Evolutionary conservation across 2,888 invertebrate genomes (phyloP).

Genomic region (Archaeoteleia sp.): DNA sequence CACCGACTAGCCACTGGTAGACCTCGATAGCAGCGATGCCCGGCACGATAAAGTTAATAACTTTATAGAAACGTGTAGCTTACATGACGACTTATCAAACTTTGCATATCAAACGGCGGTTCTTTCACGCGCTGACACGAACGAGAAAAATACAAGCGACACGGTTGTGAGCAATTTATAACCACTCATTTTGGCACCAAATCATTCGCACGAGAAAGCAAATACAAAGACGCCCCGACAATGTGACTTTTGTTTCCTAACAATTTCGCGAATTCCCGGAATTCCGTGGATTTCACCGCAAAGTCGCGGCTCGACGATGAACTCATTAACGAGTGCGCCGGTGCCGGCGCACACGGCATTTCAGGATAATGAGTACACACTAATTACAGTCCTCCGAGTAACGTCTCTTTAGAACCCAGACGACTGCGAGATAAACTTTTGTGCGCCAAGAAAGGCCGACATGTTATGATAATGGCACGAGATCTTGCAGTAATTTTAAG

Average conservation of each 20-base stretch:
- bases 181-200: too few relatives aligned
- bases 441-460: slow-evolving; percentile 44
- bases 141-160: slow-evolving; percentile 66
- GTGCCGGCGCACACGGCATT: slow-evolving; percentile 28
- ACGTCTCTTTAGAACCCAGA: slow-evolving; percentile 39
- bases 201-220: too few relatives aligned
- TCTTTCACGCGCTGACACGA: slow-evolving; percentile 61
- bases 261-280: slow-evolving; percentile 12
- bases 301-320: slow-evolving; percentile 26
- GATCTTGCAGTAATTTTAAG: slow-evolving; percentile 48
- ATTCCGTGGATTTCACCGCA: slow-evolving; percentile 24
- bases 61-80: slow-evolving; percentile 68
- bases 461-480: slow-evolving; percentile 49
- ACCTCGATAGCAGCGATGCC: slow-evolving; percentile 53
- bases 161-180: too few relatives aligned
- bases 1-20: slow-evolving; percentile 20
- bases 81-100: slow-evolving; percentile 62
- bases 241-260: background rate
- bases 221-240: too few relatives aligned
- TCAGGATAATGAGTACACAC: slow-evolving; percentile 48
- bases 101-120: slow-evolving; percentile 61
- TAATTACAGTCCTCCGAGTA: slow-evolving; percentile 44
- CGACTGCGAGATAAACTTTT: slow-evolving; percentile 43
- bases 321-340: slow-evolving; percentile 32
- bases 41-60: slow-evolving; percentile 69